Base-by-base conservation (phyloP, 2,113 vertebrate species). In the Muntiacus muntjak region DNA sequence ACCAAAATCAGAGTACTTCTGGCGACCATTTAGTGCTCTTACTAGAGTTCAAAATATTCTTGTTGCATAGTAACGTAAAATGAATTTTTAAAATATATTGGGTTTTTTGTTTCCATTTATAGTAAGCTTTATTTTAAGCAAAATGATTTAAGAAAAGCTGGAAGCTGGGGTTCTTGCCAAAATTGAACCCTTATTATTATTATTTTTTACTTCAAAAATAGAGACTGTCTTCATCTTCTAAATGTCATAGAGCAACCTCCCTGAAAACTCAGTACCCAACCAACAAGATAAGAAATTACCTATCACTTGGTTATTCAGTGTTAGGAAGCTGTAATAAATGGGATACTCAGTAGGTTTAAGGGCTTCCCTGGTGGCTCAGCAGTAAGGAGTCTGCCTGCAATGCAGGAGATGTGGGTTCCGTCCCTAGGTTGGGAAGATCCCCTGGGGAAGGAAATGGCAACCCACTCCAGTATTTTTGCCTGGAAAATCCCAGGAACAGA, bases 1-100 rank as follows among this genome's bases (percentile, higher is more conserved):
- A 47, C n/a, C 95, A 55, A 64, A 91, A 26, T 93, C 45, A 74
- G 21, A 25, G 82, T 85, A 94, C 43, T 96, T 95, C 58, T 89
- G 21, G 43, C 62, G 13, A 47, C 28, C 26, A 84, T 76, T 87
- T 71, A 87, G 16, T 84, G 16, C 25, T 88, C 14, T 85, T 93
- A 50, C 4, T n/a, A 82, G 67, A 91, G 86, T 94, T 47, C 64
- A 30, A n/a, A 5, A 92, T 86, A 25, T 93, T 95, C 74, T 94
- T 90, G 33, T 16, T 47, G 23, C 40, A 45, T 90, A 89, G 58
- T 79, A 47, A n/a, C 6, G 50, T 89, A 64, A 57, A 84, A 82
- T 95, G 19, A 87, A 58, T 57, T 97, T 74, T 57, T 10, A 47
- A 93, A 96, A 50, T 87, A 21, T n/a, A 17, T 57, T 40, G 62